These are phyloP conservation scores for Temnopleurus reevesii DNA, from an alignment of 53 echinoderm and acorn worm species.

Conservation along the genomic window DNA sequence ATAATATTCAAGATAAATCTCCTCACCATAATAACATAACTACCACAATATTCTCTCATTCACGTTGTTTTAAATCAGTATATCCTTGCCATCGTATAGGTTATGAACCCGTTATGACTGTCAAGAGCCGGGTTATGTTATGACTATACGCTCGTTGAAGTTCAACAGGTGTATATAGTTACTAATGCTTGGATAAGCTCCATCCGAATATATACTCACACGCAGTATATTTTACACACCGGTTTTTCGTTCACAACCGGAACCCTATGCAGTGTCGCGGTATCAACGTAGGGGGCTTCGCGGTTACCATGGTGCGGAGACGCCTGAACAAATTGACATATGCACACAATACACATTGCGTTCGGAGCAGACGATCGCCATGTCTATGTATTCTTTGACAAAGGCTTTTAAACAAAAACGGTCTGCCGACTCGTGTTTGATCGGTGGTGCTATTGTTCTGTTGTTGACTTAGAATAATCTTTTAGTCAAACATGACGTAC, in stretches of 20 bases:
- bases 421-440: neutral
- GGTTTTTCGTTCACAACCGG: neutral
- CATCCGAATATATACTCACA: neutral
- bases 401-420: neutral
- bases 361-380: neutral
- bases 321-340: conserved; percentile 53
- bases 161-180: conserved; percentile 32
- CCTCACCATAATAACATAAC: neutral
- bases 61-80: neutral
- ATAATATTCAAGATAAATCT: neutral
- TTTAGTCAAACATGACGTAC: neutral
- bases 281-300: neutral
- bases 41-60: neutral
- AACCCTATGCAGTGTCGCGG: neutral
- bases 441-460: neutral
- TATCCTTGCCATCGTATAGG: neutral
- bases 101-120: neutral
- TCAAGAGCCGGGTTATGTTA: neutral
- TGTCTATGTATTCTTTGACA: neutral
- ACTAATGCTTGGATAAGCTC: neutral
- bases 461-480: neutral
- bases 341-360: neutral
- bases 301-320: conserved; percentile 56
- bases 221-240: neutral
- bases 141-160: neutral